Evolutionary conservation across 2,888 invertebrate species (phyloP), one percentile per base, ranked within the genome.

Genomic region (Hypsopygia costalis): DNA sequence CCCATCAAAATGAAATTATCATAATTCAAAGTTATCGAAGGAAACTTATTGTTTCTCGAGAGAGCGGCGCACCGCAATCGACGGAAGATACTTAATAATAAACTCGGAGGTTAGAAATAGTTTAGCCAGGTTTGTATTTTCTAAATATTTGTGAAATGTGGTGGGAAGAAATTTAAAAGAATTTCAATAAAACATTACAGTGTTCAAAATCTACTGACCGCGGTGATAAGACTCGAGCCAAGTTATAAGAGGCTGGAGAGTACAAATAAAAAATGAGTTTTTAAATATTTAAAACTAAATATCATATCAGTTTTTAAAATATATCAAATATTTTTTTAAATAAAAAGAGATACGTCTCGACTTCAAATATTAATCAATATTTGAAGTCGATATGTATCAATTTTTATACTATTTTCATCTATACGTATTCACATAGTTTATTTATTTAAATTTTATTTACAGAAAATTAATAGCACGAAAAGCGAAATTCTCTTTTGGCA

Each of bases 121-220:
- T 41, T 41, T 1, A 22, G 30, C 10, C 7, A 25, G 30, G 11
- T 29, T 5, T 3, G 11, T 8, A 37, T 37, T 37, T 21, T 8
- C 3, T 11, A 20, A 31, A 43, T 46, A 20, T 31, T 43, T 36
- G 30, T 22, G 20, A 43, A 33, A n/a, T n/a, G n/a, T n/a, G n/a
- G n/a, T n/a, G 34, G 10, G 9, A 40, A 46, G 43, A 46, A 46
- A 36, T 51, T 46, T 53, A 33, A 52, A 51, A 51, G 55, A 57
- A 52, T 65, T 53, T 52, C 48, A 49, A 51, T 51, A 52, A 42
- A 47, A 55, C 51, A 47, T 50, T 47, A 44, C 55, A 52, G 52
- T 51, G 53, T 58, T 61, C 55, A 49, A 58, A 62, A 58, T 49
- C 56, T 52, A 57, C 56, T 61, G 61, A 56, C 61, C 63, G 52